Percentiles rank a stretch among this genome's conserved stretches.
Evolutionary conservation across 2,888 invertebrate genomes (phyloP).

Genomic region (Hoplodrina blanda): DNA sequence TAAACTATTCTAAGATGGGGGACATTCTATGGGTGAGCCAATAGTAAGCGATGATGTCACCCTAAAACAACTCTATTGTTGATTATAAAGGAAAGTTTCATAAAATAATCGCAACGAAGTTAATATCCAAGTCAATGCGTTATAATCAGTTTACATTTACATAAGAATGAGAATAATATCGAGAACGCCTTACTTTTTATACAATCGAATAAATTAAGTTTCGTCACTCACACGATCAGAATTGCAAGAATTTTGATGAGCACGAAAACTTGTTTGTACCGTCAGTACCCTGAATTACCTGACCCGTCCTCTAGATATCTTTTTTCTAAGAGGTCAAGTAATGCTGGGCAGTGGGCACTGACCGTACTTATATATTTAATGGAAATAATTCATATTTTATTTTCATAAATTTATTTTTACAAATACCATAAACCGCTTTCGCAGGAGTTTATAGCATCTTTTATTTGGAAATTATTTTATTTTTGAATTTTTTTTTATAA

Average conservation of each 20-base stretch:
- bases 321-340: no score
- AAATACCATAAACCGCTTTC: not conserved
- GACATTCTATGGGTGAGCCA: no score
- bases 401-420: not conserved
- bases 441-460: not conserved
- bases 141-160: conserved; percentile 27
- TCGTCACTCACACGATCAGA: conserved; percentile 18
- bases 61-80: not conserved
- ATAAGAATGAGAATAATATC: conserved; percentile 39
- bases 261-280: no score
- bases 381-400: not conserved
- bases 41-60: conserved; percentile 15
- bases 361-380: not conserved
- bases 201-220: conserved; percentile 34
- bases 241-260: conserved; percentile 17
- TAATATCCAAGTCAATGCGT: not conserved
- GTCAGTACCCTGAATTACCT: no score
- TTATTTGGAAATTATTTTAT: not conserved
- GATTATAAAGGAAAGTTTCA: conserved; percentile 38
- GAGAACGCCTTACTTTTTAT: conserved; percentile 40
- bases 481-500: not conserved
- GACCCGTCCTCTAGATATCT: no score
- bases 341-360: no score
- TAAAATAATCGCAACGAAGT: not conserved
- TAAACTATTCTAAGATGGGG: no score